Evolutionary conservation across 2,888 invertebrate species (phyloP), one percentile per base, ranked within the genome.

Genomic region (Drosophila borealis): DNA sequence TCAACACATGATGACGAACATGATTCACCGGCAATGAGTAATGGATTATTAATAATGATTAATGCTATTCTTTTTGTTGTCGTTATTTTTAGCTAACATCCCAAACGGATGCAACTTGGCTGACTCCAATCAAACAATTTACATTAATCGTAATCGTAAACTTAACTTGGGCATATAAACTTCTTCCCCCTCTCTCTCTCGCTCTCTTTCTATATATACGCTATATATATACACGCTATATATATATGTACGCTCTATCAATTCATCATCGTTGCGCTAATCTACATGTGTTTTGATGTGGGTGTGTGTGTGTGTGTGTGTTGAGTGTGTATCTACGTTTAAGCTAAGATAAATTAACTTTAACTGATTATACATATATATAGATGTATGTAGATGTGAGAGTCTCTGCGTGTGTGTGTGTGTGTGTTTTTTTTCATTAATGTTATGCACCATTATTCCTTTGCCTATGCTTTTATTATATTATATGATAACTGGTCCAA

Each of bases 401-500:
- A 63, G 55, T 51, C 29, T 53, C 14, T 44, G 14, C 59, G 44
- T 60, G 44, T 64, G 56, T 64, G 46, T 49, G 44, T 67, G 53
- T 67, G 34, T 64, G 36, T 61, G n/a, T n/a, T n/a, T n/a, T n/a
- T 76, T 66, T 68, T 62, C 59, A 69, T 63, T 84, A 74, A 64
- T 60, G 49, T 81, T 80, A 87, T 89, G 89, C 81, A 81, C 81
- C 81, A 81, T 87, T 89, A 81, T 78, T 85, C 85, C 70, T 87
- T 74, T 89, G 81, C 88, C 88, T 81, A 81, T 81, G 54, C 75
- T 44, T 50, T 55, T 57, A 57, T 80, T 76, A 77, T 76, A 80
- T 81, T 73, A 70, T 84, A 86, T 89, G 80, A 88, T 83, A 88
- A 89, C 86, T 83, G 83, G 89, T 83, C 89, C 83, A 88, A 83